Percentiles rank a stretch among this genome's conserved stretches.
Conservation (phyloP, 2,888 invertebrate species). For the Opisthograptis luteolata region DNA sequence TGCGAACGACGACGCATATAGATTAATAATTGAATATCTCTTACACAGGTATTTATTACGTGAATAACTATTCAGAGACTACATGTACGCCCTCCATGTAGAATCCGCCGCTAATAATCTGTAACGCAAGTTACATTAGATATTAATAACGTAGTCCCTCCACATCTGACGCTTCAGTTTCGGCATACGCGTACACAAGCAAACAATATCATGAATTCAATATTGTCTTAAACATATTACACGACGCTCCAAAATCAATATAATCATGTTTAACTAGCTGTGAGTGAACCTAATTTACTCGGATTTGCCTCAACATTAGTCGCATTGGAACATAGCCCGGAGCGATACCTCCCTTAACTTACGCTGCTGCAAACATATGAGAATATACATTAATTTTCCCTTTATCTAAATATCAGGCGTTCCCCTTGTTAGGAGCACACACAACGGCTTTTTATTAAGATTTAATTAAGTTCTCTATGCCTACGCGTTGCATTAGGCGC, state of each 20-base stretch:
- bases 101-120: conserved; percentile 18
- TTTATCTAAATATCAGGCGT: conserved; percentile 27
- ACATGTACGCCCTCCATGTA: conserved; percentile 6
- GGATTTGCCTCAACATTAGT: conserved; percentile 53
- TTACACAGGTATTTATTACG: conserved; percentile 32
- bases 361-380: conserved; percentile 23
- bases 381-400: conserved; percentile 15
- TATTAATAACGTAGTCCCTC: conserved; percentile 29
- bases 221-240: conserved; percentile 57
- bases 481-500: conserved; percentile 54
- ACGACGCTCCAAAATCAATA: conserved; percentile 61
- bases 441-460: conserved; percentile 66
- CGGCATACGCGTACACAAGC: conserved; percentile 41
- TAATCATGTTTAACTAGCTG: conserved; percentile 60
- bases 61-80: conserved; percentile 38
- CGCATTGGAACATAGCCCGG: conserved; percentile 44
- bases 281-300: conserved; percentile 53
- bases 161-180: conserved; percentile 18
- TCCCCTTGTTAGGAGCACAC: conserved; percentile 48
- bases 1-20: conserved; percentile 62
- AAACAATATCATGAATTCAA: conserved; percentile 51
- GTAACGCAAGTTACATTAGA: conserved; percentile 26
- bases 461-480: conserved; percentile 71
- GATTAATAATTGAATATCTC: conserved; percentile 68
- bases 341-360: conserved; percentile 46